These are phyloP conservation scores for Drosophila kambysellisi DNA, from an alignment of 2,888 invertebrate genomes.

Conservation along the genomic window DNA sequence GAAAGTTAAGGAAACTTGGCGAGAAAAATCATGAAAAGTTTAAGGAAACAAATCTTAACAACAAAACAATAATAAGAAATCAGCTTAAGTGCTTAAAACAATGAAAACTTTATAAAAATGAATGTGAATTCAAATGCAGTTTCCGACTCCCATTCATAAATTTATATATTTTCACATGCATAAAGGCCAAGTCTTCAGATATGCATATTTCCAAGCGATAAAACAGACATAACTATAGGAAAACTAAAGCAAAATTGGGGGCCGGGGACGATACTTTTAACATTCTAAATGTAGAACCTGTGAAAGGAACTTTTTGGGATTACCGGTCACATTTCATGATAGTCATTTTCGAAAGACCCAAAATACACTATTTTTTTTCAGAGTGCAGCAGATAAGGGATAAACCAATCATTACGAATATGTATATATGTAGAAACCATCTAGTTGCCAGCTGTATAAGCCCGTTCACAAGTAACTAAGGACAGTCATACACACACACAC, in stretches of 20 bases:
- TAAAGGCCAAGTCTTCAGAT: background rate
- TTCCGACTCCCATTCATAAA: background rate
- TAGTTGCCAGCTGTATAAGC: slow-evolving; percentile 53
- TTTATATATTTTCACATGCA: background rate
- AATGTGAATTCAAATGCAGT: background rate
- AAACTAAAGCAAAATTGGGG: background rate
- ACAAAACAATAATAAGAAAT: background rate
- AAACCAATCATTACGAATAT: slow-evolving; percentile 16
- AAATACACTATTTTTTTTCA: background rate
- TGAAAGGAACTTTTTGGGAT: background rate
- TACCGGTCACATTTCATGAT: background rate
- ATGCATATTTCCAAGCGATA: background rate
- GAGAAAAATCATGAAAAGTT: background rate
- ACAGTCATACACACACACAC: background rate
- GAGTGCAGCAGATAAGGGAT: slow-evolving; percentile 1
- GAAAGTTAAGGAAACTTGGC: background rate
- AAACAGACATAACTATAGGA: background rate
- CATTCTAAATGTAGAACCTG: background rate
- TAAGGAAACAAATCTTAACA: background rate
- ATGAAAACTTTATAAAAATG: background rate
- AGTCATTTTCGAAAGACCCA: background rate
- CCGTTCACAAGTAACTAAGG: slow-evolving; percentile 53
- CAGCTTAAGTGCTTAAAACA: slow-evolving; percentile 1
- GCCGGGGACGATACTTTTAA: too few relatives aligned
- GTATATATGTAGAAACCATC: slow-evolving; percentile 9